phyloP scores from a whole-genome alignment of 2,797 vertebrate species.

The Natrix natrix region DNA sequence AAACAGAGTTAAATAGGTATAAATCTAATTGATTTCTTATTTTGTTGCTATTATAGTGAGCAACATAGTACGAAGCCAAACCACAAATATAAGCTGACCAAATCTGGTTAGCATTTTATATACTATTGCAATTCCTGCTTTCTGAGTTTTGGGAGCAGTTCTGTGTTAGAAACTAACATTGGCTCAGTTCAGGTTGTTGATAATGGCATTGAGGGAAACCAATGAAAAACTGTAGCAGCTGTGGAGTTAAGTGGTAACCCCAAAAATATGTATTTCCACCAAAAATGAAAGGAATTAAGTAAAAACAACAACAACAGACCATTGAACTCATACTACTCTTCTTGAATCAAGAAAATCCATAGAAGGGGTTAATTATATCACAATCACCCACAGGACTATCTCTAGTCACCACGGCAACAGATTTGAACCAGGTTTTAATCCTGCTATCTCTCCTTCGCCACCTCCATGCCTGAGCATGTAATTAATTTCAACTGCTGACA shows the following conservation, averaged over 20 bases:
- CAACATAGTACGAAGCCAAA: neutral
- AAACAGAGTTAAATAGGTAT: neutral
- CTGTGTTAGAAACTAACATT: neutral
- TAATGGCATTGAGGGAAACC: too few relatives aligned
- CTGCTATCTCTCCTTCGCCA: conserved; percentile 40
- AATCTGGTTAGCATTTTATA: neutral
- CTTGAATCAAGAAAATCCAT: accelerated
- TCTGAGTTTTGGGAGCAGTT: neutral
- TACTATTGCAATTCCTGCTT: neutral
- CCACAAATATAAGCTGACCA: neutral
- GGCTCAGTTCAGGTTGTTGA: neutral
- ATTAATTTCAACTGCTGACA: conserved; percentile 73
- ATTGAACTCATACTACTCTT: neutral
- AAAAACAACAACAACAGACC: neutral
- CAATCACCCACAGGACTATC: conserved; percentile 42
- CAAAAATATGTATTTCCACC: neutral
- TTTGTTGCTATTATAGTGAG: neutral
- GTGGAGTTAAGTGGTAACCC: neutral
- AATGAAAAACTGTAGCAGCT: too few relatives aligned
- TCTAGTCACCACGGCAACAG: conserved; percentile 61
- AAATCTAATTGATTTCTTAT: neutral
- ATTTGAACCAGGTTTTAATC: conserved; percentile 59
- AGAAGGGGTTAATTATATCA: conserved; percentile 43
- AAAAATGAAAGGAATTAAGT: conserved; percentile 10
- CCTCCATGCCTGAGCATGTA: conserved; percentile 62